phyloP scores from a whole-genome alignment of 2,113 vertebrate species.

The Varanus komodoensis region DNA sequence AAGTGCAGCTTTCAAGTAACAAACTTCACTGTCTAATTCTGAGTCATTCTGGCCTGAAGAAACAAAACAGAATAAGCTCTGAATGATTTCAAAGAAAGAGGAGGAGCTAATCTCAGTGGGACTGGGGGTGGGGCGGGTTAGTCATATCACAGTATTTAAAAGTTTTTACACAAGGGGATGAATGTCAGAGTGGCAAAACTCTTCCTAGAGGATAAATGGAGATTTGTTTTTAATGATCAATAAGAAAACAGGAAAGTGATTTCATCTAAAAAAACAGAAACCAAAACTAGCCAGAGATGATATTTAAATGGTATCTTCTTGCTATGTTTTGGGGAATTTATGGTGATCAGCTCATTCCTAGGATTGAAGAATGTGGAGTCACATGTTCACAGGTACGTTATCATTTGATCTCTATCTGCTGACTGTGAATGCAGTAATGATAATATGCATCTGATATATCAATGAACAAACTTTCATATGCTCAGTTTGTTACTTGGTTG shows the following conservation, averaged over 20 bases:
- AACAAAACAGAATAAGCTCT: conserved; percentile 40
- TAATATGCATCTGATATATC: conserved; percentile 26
- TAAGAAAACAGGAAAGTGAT: background rate
- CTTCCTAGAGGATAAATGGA: conserved; percentile 39
- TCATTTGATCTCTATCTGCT: conserved; percentile 49
- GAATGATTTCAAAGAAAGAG: conserved; percentile 46
- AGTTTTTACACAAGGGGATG: conserved; percentile 60
- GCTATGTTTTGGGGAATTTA: conserved; percentile 59
- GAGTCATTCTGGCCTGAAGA: background rate
- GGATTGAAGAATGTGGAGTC: conserved; percentile 76
- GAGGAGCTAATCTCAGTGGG: conserved; percentile 58
- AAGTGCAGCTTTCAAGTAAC: conserved; percentile 24
- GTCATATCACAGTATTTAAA: conserved; percentile 60
- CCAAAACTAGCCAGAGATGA: conserved; percentile 50
- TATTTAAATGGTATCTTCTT: conserved; percentile 54
- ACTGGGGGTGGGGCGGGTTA: conserved; percentile 68
- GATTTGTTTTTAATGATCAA: conserved; percentile 23
- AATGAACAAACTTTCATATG: background rate
- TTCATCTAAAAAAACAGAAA: background rate
- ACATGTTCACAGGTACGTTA: conserved; percentile 74
- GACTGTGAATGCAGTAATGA: background rate
- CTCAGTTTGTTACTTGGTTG: background rate
- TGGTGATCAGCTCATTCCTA: conserved; percentile 69
- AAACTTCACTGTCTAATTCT: conserved; percentile 30
- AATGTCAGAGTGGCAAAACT: conserved; percentile 65